Evolutionary conservation across 2,888 invertebrate species (phyloP), one percentile per base, ranked within the genome.

Genomic region (Drosophila silvestris): DNA sequence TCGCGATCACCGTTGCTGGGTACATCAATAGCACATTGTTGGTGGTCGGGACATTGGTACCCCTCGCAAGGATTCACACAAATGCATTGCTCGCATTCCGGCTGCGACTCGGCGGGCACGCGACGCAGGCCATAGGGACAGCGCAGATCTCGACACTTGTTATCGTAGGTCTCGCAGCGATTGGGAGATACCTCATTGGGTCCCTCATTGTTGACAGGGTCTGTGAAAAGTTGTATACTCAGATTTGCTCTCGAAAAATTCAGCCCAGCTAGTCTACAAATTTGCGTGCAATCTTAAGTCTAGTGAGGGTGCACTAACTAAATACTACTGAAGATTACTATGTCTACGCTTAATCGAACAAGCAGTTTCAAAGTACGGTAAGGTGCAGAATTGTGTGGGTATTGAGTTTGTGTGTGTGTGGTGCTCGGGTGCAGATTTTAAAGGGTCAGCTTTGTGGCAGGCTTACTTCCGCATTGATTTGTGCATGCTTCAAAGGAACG

Each of bases 81-180:
- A 39, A 95, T 94, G 93, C 98, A 98, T 44, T 95, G 94, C 76
- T 95, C 95, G 92, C 98, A 98, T 50, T 89, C 86, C 51, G 95
- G 95, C 52, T 94, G 85, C 91, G 61, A 93, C 86, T 88, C 95
- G 3, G 71, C 95, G 1, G 95, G 94, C 77, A 94, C 95, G 30
- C 95, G 95, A 68, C 95, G 95, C 3, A 96, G 93, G 10, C 97
- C 97, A 89, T 96, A 96, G 6, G 96, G 95, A 93, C 98, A 98
- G 16, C 94, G 95, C 22, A 96, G 91, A 0, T 93, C 92, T 0
- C 93, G 93, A 90, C 97, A 97, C 85, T 96, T 95, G 30, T 95
- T 94, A 53, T 94, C 94, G 82, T 94, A 95, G 44, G 92, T 93
- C 61, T 94, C 94, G 88, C 97, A 96, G 56, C 94, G 94, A 66